A percentile compares a stretch with the other conserved stretches of the same genome.
These are phyloP conservation scores for Sceloporus undulatus DNA, from an alignment of 2,113 vertebrate species.

Conservation along the genomic window DNA sequence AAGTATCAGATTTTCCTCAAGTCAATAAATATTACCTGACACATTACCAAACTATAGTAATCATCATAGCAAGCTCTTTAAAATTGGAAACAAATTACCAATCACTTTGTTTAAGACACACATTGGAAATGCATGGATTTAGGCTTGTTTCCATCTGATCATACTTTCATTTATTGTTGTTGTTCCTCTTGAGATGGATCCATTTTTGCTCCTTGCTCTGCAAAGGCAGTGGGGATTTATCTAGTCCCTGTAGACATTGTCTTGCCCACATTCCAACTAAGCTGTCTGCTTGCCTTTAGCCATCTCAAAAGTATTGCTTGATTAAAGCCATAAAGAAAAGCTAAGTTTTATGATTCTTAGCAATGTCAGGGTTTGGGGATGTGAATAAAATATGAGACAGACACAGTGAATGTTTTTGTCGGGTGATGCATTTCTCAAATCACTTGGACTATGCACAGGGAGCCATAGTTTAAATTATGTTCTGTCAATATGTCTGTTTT, in stretches of 20 bases:
- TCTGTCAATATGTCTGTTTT: slow-evolving; percentile 62
- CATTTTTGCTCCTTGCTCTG: background rate
- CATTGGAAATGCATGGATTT: slow-evolving; percentile 30
- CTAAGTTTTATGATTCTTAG: slow-evolving; percentile 57
- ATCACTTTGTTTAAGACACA: slow-evolving; percentile 38
- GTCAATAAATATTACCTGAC: slow-evolving; percentile 13
- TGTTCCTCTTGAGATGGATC: slow-evolving; percentile 4
- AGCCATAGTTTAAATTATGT: slow-evolving; percentile 59
- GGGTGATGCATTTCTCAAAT: slow-evolving; percentile 61
- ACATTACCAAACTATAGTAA: slow-evolving; percentile 41
- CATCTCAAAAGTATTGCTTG: slow-evolving; percentile 46
- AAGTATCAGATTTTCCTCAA: slow-evolving; percentile 49
- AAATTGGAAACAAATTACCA: slow-evolving; percentile 23
- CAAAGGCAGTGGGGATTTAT: slow-evolving; percentile 45
- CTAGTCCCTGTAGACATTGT: slow-evolving; percentile 27
- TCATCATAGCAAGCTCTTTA: slow-evolving; percentile 2
- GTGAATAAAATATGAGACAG: slow-evolving; percentile 66
- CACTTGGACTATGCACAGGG: slow-evolving; percentile 39
- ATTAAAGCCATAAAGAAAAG: slow-evolving; percentile 63
- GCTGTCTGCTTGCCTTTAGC: slow-evolving; percentile 44
- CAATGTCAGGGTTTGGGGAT: slow-evolving; percentile 44
- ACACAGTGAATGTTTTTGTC: slow-evolving; percentile 62
- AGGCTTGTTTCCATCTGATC: background rate
- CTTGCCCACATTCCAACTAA: slow-evolving; percentile 31
- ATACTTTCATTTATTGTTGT: slow-evolving; percentile 35